Evolutionary conservation across 2,113 vertebrate species (phyloP).

Genomic region (Nymphicus hollandicus): DNA sequence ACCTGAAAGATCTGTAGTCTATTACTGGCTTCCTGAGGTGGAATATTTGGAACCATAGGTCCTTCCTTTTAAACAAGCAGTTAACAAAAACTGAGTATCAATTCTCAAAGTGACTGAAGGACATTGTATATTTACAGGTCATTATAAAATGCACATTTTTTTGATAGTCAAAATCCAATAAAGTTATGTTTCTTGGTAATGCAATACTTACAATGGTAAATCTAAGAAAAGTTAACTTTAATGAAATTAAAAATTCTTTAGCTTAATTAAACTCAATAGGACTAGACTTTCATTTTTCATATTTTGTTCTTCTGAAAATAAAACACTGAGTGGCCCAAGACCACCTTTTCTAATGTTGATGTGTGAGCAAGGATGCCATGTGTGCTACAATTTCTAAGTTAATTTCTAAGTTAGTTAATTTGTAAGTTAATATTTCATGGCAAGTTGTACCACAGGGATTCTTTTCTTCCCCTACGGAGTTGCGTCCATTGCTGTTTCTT

Average conservation of each 20-base stretch:
- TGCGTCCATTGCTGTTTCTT: not conserved
- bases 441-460: not conserved
- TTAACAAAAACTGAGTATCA: not conserved
- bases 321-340: not conserved
- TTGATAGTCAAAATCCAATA: not conserved
- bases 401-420: not conserved
- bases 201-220: not conserved
- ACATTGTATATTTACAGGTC: not conserved
- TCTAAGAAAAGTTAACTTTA: not conserved
- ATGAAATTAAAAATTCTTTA: not conserved
- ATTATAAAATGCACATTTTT: not conserved
- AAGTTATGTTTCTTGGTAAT: not conserved
- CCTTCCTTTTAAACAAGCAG: conserved; percentile 76
- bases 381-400: not conserved
- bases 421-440: not conserved
- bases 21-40: conserved; percentile 82
- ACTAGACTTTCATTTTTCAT: not conserved
- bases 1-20: conserved; percentile 83
- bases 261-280: not conserved
- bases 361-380: not conserved
- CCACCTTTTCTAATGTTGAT: not conserved
- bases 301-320: not conserved
- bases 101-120: not conserved
- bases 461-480: not conserved
- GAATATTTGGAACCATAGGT: conserved; percentile 80